Conservation (phyloP, 2,888 invertebrate genomes). For the Amiota mariae region DNA sequence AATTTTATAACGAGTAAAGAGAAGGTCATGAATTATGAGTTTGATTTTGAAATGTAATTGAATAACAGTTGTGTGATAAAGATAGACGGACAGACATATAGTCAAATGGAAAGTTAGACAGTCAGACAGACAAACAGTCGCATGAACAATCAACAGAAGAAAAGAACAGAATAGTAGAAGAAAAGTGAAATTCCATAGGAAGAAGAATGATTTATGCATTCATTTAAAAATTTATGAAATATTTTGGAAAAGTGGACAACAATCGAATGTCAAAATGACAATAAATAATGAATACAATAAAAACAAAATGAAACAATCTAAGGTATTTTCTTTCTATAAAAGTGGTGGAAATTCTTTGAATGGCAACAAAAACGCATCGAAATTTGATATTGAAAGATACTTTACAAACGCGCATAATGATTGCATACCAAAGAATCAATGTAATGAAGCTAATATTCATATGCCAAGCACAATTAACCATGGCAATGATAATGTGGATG, state of each 20-base stretch:
- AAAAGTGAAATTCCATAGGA: constrained; percentile 4
- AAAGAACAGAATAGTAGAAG: neutral
- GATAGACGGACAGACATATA: neutral
- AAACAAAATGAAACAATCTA: neutral
- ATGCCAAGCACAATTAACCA: too few species aligned
- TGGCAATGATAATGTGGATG: too few species aligned
- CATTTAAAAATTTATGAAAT: constrained; percentile 3
- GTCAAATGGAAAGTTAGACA: constrained; percentile 52
- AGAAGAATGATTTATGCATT: constrained; percentile 12
- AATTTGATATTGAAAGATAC: neutral
- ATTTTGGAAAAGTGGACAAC: constrained; percentile 1
- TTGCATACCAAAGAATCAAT: too few species aligned
- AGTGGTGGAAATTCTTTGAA: neutral
- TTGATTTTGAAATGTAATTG: constrained; percentile 63
- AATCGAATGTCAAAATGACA: neutral
- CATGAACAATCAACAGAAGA: constrained; percentile 19
- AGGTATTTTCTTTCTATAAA: neutral
- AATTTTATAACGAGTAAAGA: constrained; percentile 15
- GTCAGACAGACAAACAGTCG: neutral
- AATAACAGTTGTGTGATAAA: constrained; percentile 52
- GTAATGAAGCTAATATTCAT: too few species aligned
- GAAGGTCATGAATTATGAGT: constrained; percentile 23
- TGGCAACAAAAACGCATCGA: neutral
- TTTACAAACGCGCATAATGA: too few species aligned
- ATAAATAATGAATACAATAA: neutral